A percentile compares a stretch with the other conserved stretches of the same genome.
phyloP scores from a whole-genome alignment of 1,140 invertebrate species.

The Lepidurus arcticus region DNA sequence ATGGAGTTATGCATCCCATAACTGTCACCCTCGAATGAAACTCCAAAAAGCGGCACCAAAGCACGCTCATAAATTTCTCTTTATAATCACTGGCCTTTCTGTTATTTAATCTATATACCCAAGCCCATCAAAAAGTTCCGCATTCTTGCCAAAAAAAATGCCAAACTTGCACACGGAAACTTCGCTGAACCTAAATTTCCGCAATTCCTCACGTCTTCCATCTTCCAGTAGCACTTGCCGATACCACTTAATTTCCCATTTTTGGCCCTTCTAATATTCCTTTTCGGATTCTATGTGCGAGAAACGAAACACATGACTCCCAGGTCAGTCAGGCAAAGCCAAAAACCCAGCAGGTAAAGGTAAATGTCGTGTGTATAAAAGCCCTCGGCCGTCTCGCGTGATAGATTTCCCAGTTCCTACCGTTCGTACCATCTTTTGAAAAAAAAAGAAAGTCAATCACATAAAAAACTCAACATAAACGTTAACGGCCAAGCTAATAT shows the following conservation, averaged over 20 bases:
- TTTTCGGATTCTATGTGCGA: neutral
- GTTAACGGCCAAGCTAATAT: neutral
- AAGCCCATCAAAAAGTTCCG: no score
- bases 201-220: no score
- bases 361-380: constrained; percentile 6
- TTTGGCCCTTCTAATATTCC: neutral
- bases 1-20: no score
- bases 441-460: neutral
- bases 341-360: neutral
- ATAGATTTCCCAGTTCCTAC: neutral
- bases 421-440: neutral
- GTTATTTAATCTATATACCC: no score
- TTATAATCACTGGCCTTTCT: no score
- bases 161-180: no score
- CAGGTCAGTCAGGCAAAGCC: neutral
- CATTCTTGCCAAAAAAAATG: no score
- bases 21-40: no score
- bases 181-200: no score
- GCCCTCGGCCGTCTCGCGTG: neutral
- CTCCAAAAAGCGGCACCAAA: no score
- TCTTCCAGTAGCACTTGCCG: no score
- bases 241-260: neutral
- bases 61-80: no score
- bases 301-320: neutral
- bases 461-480: neutral